Evolutionary conservation across 1,140 invertebrate species (phyloP), one percentile per base, ranked within the genome.

Genomic region (Drosophila cardini): DNA sequence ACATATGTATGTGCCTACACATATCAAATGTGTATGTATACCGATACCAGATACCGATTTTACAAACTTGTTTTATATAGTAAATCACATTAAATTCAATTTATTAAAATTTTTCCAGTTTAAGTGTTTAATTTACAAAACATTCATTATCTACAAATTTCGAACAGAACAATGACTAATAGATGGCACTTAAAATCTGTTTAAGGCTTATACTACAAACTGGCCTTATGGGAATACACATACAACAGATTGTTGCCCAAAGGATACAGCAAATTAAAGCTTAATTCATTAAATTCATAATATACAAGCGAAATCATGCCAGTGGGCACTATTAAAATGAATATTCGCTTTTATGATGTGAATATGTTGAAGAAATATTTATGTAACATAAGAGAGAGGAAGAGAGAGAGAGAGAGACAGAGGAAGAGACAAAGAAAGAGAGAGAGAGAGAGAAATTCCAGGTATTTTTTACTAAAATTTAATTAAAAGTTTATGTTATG

Each of bases 401-500:
- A 30, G n/a, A 52, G 6, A n/a, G 4, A 32, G 11, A 11, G 18
- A 8, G 42, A 30, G n/a, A 2, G 42, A 32, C 4, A 11, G 10
- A 46, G 11, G 13, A 34, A 21, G 10, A 46, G 11, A 13, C 16
- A 21, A n/a, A 10, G 10, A 46, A 6, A 26, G 53, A 8, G 0
- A 45, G 9, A 45, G 21, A 34, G 34, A n/a, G 52, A n/a, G 13
- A 21, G 45, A 4, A 26, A 61, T 40, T 53, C 16, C 30, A 53
- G 32, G 52, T 34, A 16, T 55, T 38, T 53, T 34, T 55, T 55
- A 15, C 5, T 16, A 55, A 36, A 55, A 43, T 63, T 63, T 63
- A 65, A 65, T 65, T 64, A 65, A 53, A 65, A 55, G 26, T 45
- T 34, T 32, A 9, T 64, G 61, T 53, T 26, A 16, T 13, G 46